A percentile compares a stretch with the other conserved stretches of the same genome.
Conservation (phyloP, 2,113 vertebrate genomes). For the Mionectes macconnelli region DNA sequence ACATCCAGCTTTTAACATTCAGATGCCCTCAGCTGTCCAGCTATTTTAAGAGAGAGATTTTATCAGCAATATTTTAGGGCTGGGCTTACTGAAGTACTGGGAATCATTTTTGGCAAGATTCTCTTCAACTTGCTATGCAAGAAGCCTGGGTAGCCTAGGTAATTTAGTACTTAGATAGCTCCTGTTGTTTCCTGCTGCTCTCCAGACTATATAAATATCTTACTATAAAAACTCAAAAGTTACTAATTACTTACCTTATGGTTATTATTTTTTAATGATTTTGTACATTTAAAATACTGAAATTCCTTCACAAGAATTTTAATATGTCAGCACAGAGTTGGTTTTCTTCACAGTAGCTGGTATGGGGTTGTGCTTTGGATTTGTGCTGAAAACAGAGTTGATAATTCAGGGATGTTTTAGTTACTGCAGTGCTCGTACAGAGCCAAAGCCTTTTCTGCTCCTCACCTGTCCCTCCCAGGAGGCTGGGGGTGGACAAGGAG, state of each 20-base stretch:
- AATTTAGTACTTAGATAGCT: neutral
- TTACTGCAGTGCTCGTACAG: neutral
- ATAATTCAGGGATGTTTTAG: neutral
- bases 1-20: neutral
- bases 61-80: neutral
- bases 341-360: neutral
- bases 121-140: neutral
- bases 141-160: neutral
- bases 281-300: neutral
- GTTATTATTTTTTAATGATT: neutral
- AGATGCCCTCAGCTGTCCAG: neutral
- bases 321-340: neutral
- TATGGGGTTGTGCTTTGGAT: neutral
- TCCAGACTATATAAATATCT: neutral
- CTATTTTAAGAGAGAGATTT: neutral
- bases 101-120: neutral
- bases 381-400: neutral
- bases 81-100: neutral
- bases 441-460: neutral
- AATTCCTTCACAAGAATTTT: neutral
- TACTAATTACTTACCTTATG: neutral
- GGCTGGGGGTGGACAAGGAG: neutral
- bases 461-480: accelerated
- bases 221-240: neutral
- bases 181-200: neutral